Evolutionary conservation across 2,797 vertebrate species (phyloP).

Genomic region (Ctenosaura bakeri): DNA sequence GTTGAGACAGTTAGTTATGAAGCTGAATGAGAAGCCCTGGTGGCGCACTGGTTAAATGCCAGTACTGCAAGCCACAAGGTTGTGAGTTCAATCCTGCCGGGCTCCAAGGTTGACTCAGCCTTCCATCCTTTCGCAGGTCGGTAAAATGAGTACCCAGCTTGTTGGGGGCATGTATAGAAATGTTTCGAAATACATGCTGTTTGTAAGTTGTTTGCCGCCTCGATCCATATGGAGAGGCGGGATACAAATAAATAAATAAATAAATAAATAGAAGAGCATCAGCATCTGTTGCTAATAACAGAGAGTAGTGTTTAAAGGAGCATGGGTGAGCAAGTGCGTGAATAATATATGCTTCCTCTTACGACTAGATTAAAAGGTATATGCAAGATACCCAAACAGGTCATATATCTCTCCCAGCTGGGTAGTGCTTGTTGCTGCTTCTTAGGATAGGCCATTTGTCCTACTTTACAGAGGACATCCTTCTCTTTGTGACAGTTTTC

Average conservation of each 20-base stretch:
- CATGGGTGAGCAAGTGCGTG: neutral
- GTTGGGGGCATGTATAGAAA: too few relatives aligned
- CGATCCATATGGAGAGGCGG: too few relatives aligned
- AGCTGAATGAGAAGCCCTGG: too few relatives aligned
- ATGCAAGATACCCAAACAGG: neutral
- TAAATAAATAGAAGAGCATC: neutral
- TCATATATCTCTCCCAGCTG: neutral
- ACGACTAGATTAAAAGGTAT: neutral
- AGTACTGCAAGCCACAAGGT: too few relatives aligned
- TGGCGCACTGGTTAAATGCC: too few relatives aligned
- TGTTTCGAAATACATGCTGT: too few relatives aligned
- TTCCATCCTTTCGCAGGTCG: too few relatives aligned
- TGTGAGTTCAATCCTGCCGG: too few relatives aligned
- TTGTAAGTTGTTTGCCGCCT: too few relatives aligned
- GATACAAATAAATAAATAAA: too few relatives aligned
- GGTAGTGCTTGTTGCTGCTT: neutral
- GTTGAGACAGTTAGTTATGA: neutral
- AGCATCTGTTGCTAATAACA: neutral
- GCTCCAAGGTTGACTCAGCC: too few relatives aligned
- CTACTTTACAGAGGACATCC: neutral
- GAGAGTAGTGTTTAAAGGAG: neutral
- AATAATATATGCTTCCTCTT: neutral
- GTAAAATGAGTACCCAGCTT: too few relatives aligned
- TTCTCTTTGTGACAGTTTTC: neutral
- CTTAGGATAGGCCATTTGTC: neutral